Percentiles rank a stretch among this genome's conserved stretches.
Conservation (phyloP, 2,797 vertebrate genomes). For the Macropus fuliginosus region DNA sequence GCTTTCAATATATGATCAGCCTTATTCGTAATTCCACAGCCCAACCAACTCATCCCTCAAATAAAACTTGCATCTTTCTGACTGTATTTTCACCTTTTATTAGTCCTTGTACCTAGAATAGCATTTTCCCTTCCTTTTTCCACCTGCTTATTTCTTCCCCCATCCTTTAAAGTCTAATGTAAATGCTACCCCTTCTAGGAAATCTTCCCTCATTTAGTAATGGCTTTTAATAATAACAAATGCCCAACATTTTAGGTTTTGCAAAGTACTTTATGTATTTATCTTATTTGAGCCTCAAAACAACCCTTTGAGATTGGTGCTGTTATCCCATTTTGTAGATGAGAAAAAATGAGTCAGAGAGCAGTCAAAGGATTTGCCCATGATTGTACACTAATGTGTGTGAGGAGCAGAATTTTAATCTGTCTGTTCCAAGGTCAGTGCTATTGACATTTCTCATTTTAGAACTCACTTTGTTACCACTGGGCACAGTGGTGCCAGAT, state of each 20-base stretch:
- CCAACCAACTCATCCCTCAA: neutral
- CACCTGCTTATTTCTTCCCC: neutral
- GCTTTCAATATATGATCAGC: neutral
- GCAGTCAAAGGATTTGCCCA: too few species aligned
- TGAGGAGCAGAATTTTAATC: neutral
- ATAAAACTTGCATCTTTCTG: neutral
- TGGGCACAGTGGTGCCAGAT: neutral
- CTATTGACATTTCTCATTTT: neutral
- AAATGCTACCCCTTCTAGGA: neutral
- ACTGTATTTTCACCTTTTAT: neutral
- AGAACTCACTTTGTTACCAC: neutral
- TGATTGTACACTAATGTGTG: neutral
- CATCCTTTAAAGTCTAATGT: neutral
- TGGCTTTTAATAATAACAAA: neutral
- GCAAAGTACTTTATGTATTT: neutral
- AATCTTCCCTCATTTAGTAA: neutral
- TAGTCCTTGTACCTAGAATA: neutral
- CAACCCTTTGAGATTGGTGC: neutral
- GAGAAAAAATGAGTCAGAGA: too few species aligned
- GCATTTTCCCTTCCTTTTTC: neutral
- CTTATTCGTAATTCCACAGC: neutral
- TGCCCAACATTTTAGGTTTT: neutral
- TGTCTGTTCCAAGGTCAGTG: neutral
- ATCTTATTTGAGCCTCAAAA: neutral
- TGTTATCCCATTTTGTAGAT: neutral